Evolutionary conservation across 2,113 vertebrate species (phyloP).

Genomic region (Cynocephalus volans): DNA sequence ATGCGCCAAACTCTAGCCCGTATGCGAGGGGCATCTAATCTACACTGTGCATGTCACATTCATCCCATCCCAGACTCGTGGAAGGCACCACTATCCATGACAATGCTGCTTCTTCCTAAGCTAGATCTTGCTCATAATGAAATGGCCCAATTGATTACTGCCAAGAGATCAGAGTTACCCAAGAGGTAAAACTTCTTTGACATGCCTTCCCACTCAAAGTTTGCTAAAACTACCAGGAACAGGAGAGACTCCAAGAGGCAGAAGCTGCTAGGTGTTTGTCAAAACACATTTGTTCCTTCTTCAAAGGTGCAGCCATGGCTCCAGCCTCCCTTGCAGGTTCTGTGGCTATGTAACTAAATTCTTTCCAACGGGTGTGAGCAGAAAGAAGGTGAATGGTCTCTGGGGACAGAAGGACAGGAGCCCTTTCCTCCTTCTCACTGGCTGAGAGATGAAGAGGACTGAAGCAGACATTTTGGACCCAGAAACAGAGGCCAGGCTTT

Average conservation of each 20-base stretch:
- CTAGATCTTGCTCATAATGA: background rate
- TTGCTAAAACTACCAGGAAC: background rate
- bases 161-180: background rate
- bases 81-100: background rate
- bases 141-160: background rate
- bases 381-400: background rate
- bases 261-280: background rate
- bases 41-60: too few species aligned
- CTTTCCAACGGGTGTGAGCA: background rate
- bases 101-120: background rate
- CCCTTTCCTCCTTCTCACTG: background rate
- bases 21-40: too few species aligned
- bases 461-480: background rate
- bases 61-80: background rate
- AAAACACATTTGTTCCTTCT: background rate
- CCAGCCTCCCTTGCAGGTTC: background rate
- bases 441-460: background rate
- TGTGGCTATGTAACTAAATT: background rate
- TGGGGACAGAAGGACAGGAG: background rate
- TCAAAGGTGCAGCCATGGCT: background rate
- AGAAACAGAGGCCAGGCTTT: background rate
- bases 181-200: background rate
- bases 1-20: background rate
- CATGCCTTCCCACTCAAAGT: fast-evolving
- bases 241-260: fast-evolving